A percentile compares a stretch with the other conserved stretches of the same genome.
Evolutionary conservation across 2,888 invertebrate species (phyloP).

Genomic region (Lumbricus terrestris): DNA sequence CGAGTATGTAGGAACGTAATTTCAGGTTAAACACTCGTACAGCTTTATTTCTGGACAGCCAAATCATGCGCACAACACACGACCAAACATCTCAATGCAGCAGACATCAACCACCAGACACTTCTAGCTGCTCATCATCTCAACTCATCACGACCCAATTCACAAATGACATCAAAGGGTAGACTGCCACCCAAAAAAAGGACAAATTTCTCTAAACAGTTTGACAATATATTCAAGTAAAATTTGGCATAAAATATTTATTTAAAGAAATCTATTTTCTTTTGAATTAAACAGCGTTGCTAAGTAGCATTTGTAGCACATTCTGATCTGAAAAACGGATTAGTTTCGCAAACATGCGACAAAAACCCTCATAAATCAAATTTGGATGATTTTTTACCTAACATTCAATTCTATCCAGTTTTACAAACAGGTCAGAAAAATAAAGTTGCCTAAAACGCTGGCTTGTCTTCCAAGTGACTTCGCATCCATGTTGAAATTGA

Average conservation of each 20-base stretch:
- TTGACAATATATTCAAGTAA: too few species aligned
- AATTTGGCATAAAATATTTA: background rate
- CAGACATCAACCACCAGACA: background rate
- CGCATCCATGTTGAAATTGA: background rate
- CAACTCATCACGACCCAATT: background rate
- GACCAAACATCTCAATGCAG: background rate
- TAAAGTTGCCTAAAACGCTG: background rate
- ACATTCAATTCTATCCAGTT: background rate
- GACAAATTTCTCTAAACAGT: background rate
- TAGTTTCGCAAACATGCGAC: too few species aligned
- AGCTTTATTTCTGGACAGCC: background rate
- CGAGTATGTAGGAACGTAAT: conserved; percentile 3
- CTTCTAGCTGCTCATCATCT: background rate
- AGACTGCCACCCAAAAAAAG: background rate
- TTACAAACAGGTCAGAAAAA: background rate
- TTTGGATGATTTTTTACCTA: background rate
- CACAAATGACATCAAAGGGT: background rate
- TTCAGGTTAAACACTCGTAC: background rate
- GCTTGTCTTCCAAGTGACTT: background rate
- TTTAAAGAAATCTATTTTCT: too few species aligned
- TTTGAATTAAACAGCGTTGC: background rate
- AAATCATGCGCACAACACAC: background rate
- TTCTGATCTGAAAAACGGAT: background rate
- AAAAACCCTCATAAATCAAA: background rate
- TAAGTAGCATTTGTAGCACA: background rate